Evolutionary conservation across 2,888 invertebrate genomes (phyloP), one percentile per base, ranked within the genome.

Genomic region (Luperina nickerlii): DNA sequence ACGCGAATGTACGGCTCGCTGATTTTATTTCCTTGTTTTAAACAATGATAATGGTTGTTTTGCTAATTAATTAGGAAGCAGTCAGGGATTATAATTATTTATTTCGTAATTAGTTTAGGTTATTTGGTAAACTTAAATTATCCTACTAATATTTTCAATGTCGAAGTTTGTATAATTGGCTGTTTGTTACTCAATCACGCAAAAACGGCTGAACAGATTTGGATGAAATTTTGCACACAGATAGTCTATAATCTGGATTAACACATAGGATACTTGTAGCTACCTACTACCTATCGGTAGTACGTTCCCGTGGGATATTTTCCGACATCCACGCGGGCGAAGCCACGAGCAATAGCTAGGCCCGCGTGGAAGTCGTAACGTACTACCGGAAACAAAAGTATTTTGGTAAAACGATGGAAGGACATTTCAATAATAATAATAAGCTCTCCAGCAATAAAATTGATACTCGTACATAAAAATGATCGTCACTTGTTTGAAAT

Each of bases 1-100:
- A 74, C n/a, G 38, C 18, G 24, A 71, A 32, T 62, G 18, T 57
- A 73, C 71, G 70, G 62, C 2, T 72, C 51, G 48, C 63, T 79
- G 51, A 73, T 62, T 87, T 67, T 38, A 75, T 78, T 70, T 38
- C 24, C 24, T 63, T 65, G 62, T 79, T 85, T 87, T 72, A 67
- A n/a, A 32, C 20, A 67, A 62, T 27, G 38, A 7, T 24, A 18
- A 27, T 38, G 42, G 48, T 67, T 66, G 48, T 27, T 74, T 45
- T 1, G 32, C 20, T 68, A 69, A 79, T 76, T 79, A 76, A 69
- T 66, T 74, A 65, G 54, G 24, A 62, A 66, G 42, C 11, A 57
- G 51, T 15, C 24, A 15, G 32, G 45, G n/a, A 48, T 60, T 65
- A 27, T 3, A n/a, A n/a, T n/a, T n/a, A 42, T 48, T 48, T 48